These are phyloP conservation scores for Eutrigla gurnardus DNA, from an alignment of 2,797 vertebrate genomes.

Conservation along the genomic window DNA sequence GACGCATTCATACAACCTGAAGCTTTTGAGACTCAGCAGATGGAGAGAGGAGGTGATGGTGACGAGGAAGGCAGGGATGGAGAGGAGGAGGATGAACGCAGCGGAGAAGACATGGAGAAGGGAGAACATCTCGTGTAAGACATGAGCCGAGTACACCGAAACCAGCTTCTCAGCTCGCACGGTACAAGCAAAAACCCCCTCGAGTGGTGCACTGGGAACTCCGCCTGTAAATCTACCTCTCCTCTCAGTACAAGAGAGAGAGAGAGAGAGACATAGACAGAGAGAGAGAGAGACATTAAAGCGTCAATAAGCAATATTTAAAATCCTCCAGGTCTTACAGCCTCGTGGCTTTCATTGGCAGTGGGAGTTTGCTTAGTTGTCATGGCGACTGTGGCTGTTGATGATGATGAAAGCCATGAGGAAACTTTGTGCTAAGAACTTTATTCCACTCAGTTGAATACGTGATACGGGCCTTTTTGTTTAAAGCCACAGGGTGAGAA, in stretches of 20 bases:
- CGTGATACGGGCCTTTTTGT: too few species aligned
- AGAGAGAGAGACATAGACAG: too few species aligned
- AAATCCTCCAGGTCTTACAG: too few species aligned
- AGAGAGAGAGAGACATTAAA: too few species aligned
- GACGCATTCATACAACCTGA: conserved; percentile 46
- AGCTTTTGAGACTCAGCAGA: conserved; percentile 27
- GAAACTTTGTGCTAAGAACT: neutral
- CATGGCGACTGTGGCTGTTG: neutral
- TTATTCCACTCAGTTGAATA: too few species aligned
- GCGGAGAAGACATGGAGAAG: conserved; percentile 24
- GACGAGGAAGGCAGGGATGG: conserved; percentile 18
- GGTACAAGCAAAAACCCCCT: conserved; percentile 16
- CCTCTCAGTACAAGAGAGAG: neutral
- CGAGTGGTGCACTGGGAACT: neutral
- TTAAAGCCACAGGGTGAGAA: conserved; percentile 20
- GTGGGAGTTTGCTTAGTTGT: neutral
- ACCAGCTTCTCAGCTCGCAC: conserved; percentile 10
- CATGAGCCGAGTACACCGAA: neutral
- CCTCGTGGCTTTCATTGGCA: too few species aligned
- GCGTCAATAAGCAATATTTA: too few species aligned
- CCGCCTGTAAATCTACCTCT: neutral
- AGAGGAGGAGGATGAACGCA: conserved; percentile 23
- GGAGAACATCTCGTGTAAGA: neutral
- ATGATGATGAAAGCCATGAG: neutral
- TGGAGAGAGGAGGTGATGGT: conserved; percentile 1